A percentile compares a stretch with the other conserved stretches of the same genome.
phyloP scores from a whole-genome alignment of 2,888 invertebrate species.

The Eumacrocentrus americanus region DNA sequence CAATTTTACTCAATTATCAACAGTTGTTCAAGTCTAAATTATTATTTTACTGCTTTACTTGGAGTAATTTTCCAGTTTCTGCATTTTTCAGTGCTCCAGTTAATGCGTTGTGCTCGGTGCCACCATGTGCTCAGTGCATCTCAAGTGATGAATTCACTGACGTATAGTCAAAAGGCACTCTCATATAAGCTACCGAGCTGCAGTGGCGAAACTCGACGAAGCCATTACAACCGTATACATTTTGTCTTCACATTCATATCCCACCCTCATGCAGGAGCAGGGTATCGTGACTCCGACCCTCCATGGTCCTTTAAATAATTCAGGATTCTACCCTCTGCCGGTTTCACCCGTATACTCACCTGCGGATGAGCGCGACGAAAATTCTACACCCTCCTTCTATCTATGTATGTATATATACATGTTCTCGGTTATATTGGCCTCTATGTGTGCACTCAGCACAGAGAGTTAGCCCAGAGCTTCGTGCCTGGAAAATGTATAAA shows the following conservation, averaged over 20 bases:
- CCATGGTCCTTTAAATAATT: slow-evolving; percentile 41
- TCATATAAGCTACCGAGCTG: slow-evolving; percentile 4
- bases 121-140: neutral
- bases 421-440: slow-evolving; percentile 14
- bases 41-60: too few species aligned
- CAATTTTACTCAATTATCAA: neutral
- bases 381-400: slow-evolving; percentile 20
- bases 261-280: slow-evolving; percentile 24
- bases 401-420: too few species aligned
- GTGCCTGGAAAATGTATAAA: slow-evolving; percentile 19
- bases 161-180: neutral
- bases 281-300: slow-evolving; percentile 32
- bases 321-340: slow-evolving; percentile 37
- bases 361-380: slow-evolving; percentile 21
- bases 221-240: slow-evolving; percentile 41
- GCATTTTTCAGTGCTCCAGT: too few species aligned
- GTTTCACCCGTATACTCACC: slow-evolving; percentile 18
- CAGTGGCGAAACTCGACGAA: slow-evolving; percentile 37
- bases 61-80: too few species aligned
- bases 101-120: too few species aligned
- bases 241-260: slow-evolving; percentile 35
- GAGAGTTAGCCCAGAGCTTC: slow-evolving; percentile 15
- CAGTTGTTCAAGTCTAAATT: neutral
- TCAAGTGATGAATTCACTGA: slow-evolving; percentile 8
- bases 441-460: slow-evolving; percentile 12